Evolutionary conservation across 2,113 vertebrate genomes (phyloP).

Genomic region (Notiomystis cincta): DNA sequence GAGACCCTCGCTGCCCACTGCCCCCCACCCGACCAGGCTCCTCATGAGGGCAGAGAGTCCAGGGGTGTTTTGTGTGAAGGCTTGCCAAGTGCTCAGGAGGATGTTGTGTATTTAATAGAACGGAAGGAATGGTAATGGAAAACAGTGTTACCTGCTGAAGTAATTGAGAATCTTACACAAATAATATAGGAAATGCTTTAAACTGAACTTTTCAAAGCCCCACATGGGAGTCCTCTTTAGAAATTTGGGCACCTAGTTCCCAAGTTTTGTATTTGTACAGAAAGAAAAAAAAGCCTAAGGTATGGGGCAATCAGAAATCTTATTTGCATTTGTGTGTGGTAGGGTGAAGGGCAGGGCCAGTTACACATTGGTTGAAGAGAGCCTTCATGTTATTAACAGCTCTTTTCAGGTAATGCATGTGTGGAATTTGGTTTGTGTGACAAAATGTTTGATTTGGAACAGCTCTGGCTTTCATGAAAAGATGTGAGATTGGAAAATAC

Average conservation of each 20-base stretch:
- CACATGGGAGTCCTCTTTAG: rapidly evolving
- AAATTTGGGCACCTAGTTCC: not conserved
- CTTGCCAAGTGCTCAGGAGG: rapidly evolving
- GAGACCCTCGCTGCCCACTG: not conserved
- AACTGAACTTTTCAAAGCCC: not conserved
- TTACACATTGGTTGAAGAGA: not conserved
- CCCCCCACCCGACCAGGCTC: not conserved
- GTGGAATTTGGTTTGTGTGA: constrained; percentile 13
- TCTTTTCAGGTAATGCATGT: not conserved
- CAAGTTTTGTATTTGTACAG: not conserved
- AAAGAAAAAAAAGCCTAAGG: too few species aligned
- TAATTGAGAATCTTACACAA: not conserved
- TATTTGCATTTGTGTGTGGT: not conserved
- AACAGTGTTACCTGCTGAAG: not conserved
- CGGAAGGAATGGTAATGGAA: not conserved
- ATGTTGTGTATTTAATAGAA: not conserved
- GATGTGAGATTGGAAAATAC: constrained; percentile 43
- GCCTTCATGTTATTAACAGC: not conserved
- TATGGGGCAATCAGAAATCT: not conserved
- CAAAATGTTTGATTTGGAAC: constrained; percentile 32
- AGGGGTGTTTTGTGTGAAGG: rapidly evolving
- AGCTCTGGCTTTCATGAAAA: not conserved
- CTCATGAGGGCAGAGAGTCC: rapidly evolving
- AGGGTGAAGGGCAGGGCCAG: not conserved
- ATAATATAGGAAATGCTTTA: not conserved